Evolutionary conservation across 2,113 vertebrate species (phyloP).

Genomic region (Apteryx owenii): DNA sequence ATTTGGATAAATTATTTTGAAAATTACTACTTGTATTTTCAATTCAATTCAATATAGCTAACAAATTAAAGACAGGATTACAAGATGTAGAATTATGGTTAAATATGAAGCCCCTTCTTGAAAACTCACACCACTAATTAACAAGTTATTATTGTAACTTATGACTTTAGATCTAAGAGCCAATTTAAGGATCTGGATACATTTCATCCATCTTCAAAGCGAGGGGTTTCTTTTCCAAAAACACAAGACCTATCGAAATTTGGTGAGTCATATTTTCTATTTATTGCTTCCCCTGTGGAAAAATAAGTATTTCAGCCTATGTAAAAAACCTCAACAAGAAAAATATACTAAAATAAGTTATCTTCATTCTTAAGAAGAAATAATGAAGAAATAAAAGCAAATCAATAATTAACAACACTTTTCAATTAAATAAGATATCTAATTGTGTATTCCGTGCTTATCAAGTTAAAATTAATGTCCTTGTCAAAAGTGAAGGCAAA

Average conservation of each 20-base stretch:
- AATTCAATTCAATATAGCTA: background rate
- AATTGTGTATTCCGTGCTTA: background rate
- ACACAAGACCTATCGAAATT: conserved; percentile 71
- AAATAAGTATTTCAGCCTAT: background rate
- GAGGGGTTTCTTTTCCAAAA: conserved; percentile 84
- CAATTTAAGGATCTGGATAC: conserved; percentile 77
- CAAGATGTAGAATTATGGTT: background rate
- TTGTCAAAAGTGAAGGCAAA: background rate
- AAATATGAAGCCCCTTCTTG: background rate
- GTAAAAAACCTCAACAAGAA: background rate
- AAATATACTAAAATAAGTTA: background rate
- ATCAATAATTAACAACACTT: background rate
- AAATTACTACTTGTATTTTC: background rate
- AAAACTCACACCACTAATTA: background rate
- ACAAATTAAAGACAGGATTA: background rate
- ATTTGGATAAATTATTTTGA: background rate
- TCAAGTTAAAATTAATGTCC: background rate
- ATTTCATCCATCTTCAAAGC: conserved; percentile 80
- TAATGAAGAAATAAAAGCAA: background rate
- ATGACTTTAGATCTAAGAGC: conserved; percentile 79
- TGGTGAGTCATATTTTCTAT: conserved; percentile 82
- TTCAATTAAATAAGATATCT: background rate
- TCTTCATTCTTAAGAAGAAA: background rate
- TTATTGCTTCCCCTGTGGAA: conserved; percentile 81
- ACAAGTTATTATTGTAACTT: conserved; percentile 45